phyloP scores from a whole-genome alignment of 2,113 vertebrate genomes.

The Pachypanchax playfairii region DNA sequence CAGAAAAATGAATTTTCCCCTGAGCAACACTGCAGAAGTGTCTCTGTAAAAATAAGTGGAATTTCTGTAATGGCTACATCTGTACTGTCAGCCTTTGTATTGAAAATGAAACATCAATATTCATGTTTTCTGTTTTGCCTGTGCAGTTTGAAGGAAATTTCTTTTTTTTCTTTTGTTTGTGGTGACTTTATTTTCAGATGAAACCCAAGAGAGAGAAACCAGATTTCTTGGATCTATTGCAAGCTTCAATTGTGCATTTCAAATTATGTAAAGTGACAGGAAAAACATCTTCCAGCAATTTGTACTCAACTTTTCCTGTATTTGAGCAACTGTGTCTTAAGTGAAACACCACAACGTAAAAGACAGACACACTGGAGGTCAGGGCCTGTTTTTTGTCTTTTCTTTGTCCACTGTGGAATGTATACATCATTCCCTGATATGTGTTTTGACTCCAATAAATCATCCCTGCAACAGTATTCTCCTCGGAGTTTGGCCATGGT shows the following conservation, averaged over 20 bases:
- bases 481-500: slow-evolving; percentile 37
- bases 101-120: slow-evolving; percentile 53
- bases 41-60: slow-evolving; percentile 13
- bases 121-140: slow-evolving; percentile 43
- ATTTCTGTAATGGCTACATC: slow-evolving; percentile 39
- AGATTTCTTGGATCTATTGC: slow-evolving; percentile 14
- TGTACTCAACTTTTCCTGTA: slow-evolving; percentile 18
- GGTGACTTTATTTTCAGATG: slow-evolving; percentile 12
- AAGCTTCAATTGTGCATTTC: slow-evolving; percentile 31
- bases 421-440: slow-evolving; percentile 54
- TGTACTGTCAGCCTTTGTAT: slow-evolving; percentile 31
- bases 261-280: slow-evolving; percentile 37
- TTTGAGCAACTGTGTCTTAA: slow-evolving; percentile 47
- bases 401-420: slow-evolving; percentile 19
- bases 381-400: slow-evolving; percentile 35
- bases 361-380: slow-evolving; percentile 52
- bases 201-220: slow-evolving; percentile 28
- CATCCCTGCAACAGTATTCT: slow-evolving; percentile 48
- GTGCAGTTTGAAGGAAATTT: not conserved
- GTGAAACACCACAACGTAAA: slow-evolving; percentile 55
- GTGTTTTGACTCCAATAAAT: slow-evolving; percentile 66
- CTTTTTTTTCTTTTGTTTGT: slow-evolving; percentile 4
- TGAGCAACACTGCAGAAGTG: slow-evolving; percentile 25
- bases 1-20: slow-evolving; percentile 51
- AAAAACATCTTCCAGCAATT: slow-evolving; percentile 17